A percentile compares a stretch with the other conserved stretches of the same genome.
Evolutionary conservation across 1,140 invertebrate species (phyloP).

Genomic region (Nomia melanderi): DNA sequence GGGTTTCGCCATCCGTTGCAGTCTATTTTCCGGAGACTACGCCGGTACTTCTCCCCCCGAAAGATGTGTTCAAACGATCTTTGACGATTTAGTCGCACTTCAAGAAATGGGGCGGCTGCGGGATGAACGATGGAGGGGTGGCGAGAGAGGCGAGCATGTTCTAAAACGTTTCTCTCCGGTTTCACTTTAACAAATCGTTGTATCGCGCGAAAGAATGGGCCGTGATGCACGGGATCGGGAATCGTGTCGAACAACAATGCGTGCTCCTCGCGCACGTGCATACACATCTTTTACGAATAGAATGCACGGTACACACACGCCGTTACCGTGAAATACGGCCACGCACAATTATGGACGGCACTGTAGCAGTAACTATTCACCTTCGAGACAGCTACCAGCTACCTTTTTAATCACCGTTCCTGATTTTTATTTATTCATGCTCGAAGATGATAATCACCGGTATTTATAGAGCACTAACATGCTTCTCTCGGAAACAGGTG

Average conservation of each 20-base stretch:
- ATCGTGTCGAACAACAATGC: slow-evolving; percentile 16
- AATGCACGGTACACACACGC: not conserved
- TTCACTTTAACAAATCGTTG: slow-evolving; percentile 35
- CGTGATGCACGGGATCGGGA: not conserved
- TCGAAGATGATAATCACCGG: too few species aligned
- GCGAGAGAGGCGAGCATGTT: not conserved
- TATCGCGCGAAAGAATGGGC: slow-evolving; percentile 14
- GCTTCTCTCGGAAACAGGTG: too few species aligned
- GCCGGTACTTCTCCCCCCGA: not conserved
- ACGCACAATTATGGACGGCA: not conserved
- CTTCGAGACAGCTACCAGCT: too few species aligned
- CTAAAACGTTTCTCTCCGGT: slow-evolving; percentile 26
- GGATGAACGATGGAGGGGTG: not conserved
- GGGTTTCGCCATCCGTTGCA: not conserved
- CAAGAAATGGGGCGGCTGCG: slow-evolving; percentile 16
- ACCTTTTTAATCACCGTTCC: too few species aligned
- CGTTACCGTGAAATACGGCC: not conserved
- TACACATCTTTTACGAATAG: not conserved
- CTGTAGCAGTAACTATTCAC: too few species aligned
- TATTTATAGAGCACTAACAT: too few species aligned
- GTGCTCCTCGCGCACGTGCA: not conserved
- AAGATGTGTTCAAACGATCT: slow-evolving; percentile 39
- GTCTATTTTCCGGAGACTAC: slow-evolving; percentile 11
- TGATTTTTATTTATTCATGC: too few species aligned
- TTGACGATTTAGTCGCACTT: slow-evolving; percentile 38